Base-by-base conservation (phyloP, 1,140 invertebrate genomes). In the Pemphigus obesinymphae region DNA sequence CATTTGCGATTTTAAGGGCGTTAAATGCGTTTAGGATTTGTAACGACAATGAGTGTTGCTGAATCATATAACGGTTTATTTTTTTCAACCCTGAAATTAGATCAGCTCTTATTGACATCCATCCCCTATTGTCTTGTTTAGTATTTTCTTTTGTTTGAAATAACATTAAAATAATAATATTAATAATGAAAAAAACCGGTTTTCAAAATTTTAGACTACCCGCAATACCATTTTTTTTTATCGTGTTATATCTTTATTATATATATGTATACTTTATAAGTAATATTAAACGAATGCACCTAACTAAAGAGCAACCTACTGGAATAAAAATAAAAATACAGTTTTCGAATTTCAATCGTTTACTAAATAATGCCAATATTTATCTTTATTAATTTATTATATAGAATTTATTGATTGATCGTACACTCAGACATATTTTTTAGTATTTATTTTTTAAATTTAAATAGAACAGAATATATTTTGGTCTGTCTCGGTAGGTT, bases 1-100 rank as follows among this genome's bases (percentile, higher is more conserved):
- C 76, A 63, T 80, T 80, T 63, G 76, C 55, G 40, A 63, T 80
- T 80, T 80, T 80, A 80, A 80, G 76, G 76, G 76, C 20, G 76
- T 80, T 80, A 80, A 63, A 80, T 45, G 45, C 76, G 45, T 80
- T 80, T 80, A 80, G 37, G n/a, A 31, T n/a, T 34, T 73, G 43
- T 73, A 29, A 63, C 34, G 37, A 78, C 50, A 78, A 58, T 58
- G 31, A 78, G 37, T 26, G 76, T 80, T 31, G 75, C 53, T 78
- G 75, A 78, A 58, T 78, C 75, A 78, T 50, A 73, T 73, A 63
- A 63, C 37, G 37, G 26, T 40, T 45, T 58, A 40, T 78, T 80
- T 43, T 58, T 80, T 80, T 45, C 31, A 55, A 40, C n/a, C 34
- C 10, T 37, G 31, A 58, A 78, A 78, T 58, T 78, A 78, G 53